Base-by-base conservation (phyloP, 2,888 invertebrate genomes). In the Frankliniella fusca region DNA sequence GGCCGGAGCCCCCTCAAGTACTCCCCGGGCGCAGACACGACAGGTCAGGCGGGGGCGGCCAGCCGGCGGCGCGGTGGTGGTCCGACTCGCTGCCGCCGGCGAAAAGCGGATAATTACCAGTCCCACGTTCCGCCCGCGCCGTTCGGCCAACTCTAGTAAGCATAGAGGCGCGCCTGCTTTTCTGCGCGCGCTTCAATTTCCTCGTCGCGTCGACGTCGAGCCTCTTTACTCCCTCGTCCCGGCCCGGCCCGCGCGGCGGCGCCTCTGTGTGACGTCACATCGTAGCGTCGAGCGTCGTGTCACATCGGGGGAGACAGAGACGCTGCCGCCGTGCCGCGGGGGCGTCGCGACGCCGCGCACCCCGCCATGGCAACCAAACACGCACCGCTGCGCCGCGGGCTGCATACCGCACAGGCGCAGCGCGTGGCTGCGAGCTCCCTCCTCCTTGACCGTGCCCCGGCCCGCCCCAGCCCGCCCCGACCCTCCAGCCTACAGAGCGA, bases 301-400 rank as follows among this genome's bases (percentile, higher is more conserved):
- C 54, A 9, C 18, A 9, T 54, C 12, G 12, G 3, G 15, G 54
- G 54, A 54, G 54, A 18, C 15, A 9, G 54, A 54, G 54, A 18
- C 15, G 54, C 15, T 54, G 54, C 15, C 8, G 54, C 54, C 15
- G 15, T 2, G 54, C 15, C 15, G 54, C 54, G 3, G 50, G 50
- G 54, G 54, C 38, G 38, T 38, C 18, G 54, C 54, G 54, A 54
- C 20, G n/a, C 61, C 20, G 18, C 61, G 18, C 61, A 15, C 15
- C 61, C 61, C 61, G 8, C 70, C 70, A 23, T 76, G 70, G 70
- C 70, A 76, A 76, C 70, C 70, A 76, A 76, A 76, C 70, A 76
- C 70, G 11, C 23, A n/a, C 23, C 20, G 7, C 20, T n/a, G 15
- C 20, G 20, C 61, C 18, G 15, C 10, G n/a, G 70, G 70, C 27